A percentile compares a stretch with the other conserved stretches of the same genome.
Evolutionary conservation across 2,797 vertebrate genomes (phyloP).

Genomic region (Erpetoichthys calabaricus): DNA sequence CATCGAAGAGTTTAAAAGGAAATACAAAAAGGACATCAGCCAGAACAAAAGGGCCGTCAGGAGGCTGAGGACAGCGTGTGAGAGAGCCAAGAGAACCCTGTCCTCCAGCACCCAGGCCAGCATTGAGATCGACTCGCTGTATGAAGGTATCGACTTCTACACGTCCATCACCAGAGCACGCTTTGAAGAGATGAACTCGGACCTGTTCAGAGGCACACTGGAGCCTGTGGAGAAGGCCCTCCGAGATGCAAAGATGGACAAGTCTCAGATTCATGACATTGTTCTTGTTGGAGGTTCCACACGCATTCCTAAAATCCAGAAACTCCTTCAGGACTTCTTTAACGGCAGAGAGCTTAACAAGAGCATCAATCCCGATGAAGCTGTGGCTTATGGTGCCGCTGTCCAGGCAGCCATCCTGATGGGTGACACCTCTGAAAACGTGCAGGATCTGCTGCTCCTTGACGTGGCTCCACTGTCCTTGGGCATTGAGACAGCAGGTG

Average conservation of each 20-base stretch:
- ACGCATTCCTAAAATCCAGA: conserved; percentile 31
- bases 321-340: conserved; percentile 31
- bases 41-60: conserved; percentile 24
- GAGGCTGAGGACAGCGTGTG: conserved; percentile 23
- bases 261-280: conserved; percentile 24
- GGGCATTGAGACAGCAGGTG: conserved; percentile 27
- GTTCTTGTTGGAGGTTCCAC: conserved; percentile 30
- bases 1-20: conserved; percentile 28
- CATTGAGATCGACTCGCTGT: conserved; percentile 27
- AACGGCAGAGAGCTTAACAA: conserved; percentile 30
- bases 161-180: conserved; percentile 29
- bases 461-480: conserved; percentile 28
- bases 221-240: conserved; percentile 31
- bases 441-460: conserved; percentile 21
- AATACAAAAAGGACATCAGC: conserved; percentile 27
- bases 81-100: conserved; percentile 30
- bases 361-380: conserved; percentile 35
- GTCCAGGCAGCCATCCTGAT: conserved; percentile 23
- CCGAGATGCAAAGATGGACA: conserved; percentile 29
- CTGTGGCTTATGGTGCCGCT: conserved; percentile 33
- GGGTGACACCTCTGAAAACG: conserved; percentile 24
- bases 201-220: conserved; percentile 27
- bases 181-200: conserved; percentile 26
- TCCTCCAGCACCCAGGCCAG: conserved; percentile 33
- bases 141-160: conserved; percentile 28